These are phyloP conservation scores for Balearica regulorum DNA, from an alignment of 2,797 vertebrate species.

Conservation along the genomic window DNA sequence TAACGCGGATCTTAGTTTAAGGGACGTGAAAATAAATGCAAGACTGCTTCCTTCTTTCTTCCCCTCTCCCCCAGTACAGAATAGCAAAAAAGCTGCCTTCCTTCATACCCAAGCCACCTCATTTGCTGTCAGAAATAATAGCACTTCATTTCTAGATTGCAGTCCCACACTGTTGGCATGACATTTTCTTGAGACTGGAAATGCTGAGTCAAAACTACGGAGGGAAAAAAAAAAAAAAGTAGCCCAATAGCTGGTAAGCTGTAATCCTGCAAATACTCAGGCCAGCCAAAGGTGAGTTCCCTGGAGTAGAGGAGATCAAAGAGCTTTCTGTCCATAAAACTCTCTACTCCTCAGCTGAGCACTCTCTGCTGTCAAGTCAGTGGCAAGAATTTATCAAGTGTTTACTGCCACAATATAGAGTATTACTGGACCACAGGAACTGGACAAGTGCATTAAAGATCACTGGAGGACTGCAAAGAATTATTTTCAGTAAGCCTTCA, in stretches of 20 bases:
- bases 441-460: background rate
- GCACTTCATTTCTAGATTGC: background rate
- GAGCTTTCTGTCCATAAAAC: background rate
- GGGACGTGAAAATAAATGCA: background rate
- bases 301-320: background rate
- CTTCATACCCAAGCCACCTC: background rate
- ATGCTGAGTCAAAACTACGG: background rate
- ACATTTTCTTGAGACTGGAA: background rate
- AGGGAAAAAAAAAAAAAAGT: rapidly evolving
- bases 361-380: background rate
- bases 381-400: background rate
- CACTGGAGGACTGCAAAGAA: background rate
- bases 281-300: background rate
- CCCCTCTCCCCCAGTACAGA: background rate
- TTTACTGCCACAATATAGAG: background rate
- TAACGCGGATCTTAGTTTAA: background rate
- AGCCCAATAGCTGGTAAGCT: background rate
- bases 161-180: background rate
- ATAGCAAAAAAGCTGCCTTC: background rate
- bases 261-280: background rate
- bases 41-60: background rate
- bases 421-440: background rate
- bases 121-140: background rate
- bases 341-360: background rate
- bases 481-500: background rate